Evolutionary conservation across 2,888 invertebrate genomes (phyloP), one percentile per base, ranked within the genome.

Genomic region (Drosophila demipolita): DNA sequence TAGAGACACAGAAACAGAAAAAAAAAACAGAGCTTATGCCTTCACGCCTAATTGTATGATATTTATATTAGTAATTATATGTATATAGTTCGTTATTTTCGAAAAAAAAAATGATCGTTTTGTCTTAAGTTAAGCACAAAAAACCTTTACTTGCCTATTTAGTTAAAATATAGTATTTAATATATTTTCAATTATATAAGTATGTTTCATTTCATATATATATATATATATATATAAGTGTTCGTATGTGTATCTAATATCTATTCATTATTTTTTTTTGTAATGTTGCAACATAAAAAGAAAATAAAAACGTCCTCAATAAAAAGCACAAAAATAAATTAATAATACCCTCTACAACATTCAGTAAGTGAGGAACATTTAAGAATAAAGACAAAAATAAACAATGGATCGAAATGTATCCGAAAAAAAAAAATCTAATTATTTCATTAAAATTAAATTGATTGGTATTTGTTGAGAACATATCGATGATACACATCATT

Each of bases 321-420:
- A 85, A 82, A 83, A 87, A 77, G 71, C 78, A 86, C 87, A 80
- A 85, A 82, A 76, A 81, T 23, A 84, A 79, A 77, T 45, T 23
- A 45, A 23, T 45, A 73, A 66, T 58, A 23, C 15, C 45, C 45
- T 23, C 23, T 63, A 86, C 65, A 87, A 80, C 77, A 89, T 87
- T 74, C 68, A 73, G 73, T 74, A 67, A 82, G 60, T 78, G 89
- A 89, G 89, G 89, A 87, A 83, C 89, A 87, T 80, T 78, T 79
- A 67, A 75, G 69, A 32, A 71, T 82, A 87, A 78, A 69, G 63
- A 73, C 54, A 81, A 67, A 76, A 68, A 50, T n/a, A 33, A 57
- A 36, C 35, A 50, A 4, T 29, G 15, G 5, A 1, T 11, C 4
- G 9, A 23, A 26, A 49, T 45, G 45, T 45, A 32, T 45, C 55